phyloP scores from a whole-genome alignment of 2,113 vertebrate genomes.

The Raja brachyura region DNA sequence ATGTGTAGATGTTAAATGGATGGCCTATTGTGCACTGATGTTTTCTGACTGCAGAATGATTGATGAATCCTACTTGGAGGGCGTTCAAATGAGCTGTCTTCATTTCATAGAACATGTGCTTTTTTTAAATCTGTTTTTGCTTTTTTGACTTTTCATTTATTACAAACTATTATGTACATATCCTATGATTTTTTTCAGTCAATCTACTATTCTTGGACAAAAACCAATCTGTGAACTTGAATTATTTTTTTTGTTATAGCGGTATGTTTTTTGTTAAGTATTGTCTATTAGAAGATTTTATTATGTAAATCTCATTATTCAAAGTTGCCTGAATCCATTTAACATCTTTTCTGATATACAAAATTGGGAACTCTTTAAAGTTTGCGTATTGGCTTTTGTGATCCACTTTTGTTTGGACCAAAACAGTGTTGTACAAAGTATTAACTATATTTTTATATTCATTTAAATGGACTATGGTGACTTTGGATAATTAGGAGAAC shows the following conservation, averaged over 20 bases:
- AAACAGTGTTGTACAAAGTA: slow-evolving; percentile 99
- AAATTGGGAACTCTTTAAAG: slow-evolving; percentile 99
- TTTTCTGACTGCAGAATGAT: slow-evolving; percentile 73
- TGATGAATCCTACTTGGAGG: slow-evolving; percentile 66
- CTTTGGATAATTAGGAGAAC: slow-evolving; percentile 99
- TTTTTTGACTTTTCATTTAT: slow-evolving; percentile 73
- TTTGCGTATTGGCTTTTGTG: slow-evolving; percentile 99
- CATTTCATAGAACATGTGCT: slow-evolving; percentile 75
- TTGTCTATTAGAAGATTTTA: slow-evolving; percentile 91
- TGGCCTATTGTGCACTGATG: slow-evolving; percentile 61
- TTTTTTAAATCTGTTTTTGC: slow-evolving; percentile 59
- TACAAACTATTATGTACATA: slow-evolving; percentile 90
- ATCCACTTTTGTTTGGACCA: slow-evolving; percentile 99
- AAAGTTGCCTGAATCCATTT: slow-evolving; percentile 99
- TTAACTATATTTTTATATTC: slow-evolving; percentile 99
- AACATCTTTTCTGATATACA: slow-evolving; percentile 81
- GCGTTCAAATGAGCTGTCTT: slow-evolving; percentile 78
- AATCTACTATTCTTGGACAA: slow-evolving; percentile 67
- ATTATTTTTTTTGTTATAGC: slow-evolving; percentile 74
- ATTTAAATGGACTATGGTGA: slow-evolving; percentile 99
- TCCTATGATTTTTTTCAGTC: slow-evolving; percentile 64
- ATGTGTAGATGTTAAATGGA: slow-evolving; percentile 62
- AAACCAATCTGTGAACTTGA: slow-evolving; percentile 91
- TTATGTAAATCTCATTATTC: slow-evolving; percentile 98
- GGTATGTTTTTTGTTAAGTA: slow-evolving; percentile 78